These are phyloP conservation scores for Pherbina coryleti DNA, from an alignment of 2,888 invertebrate species.

Conservation along the genomic window DNA sequence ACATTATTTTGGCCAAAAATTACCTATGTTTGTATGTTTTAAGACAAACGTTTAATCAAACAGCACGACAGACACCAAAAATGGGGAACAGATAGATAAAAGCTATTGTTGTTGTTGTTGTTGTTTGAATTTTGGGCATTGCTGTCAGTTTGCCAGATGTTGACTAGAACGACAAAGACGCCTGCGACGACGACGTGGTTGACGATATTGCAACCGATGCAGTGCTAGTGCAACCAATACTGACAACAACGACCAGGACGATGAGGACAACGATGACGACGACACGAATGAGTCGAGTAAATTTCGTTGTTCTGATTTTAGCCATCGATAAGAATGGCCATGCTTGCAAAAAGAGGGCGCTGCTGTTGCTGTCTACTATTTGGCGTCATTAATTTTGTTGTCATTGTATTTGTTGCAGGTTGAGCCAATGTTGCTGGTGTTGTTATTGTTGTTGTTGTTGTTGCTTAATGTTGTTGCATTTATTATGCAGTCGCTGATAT, in stretches of 20 bases:
- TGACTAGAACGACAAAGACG: not conserved
- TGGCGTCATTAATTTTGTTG: constrained; percentile 24
- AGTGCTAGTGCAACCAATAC: not conserved
- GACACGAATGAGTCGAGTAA: not conserved
- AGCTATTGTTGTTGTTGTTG: not conserved
- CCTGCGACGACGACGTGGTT: not conserved
- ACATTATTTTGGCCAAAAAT: constrained; percentile 45
- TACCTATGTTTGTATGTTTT: constrained; percentile 11
- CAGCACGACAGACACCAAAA: constrained; percentile 26
- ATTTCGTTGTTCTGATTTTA: constrained; percentile 33
- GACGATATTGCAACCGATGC: not conserved
- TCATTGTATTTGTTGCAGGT: constrained; percentile 27
- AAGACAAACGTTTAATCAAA: constrained; percentile 34
- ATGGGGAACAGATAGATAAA: not conserved
- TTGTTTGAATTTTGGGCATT: constrained; percentile 36
- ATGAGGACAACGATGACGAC: not conserved
- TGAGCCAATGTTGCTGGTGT: not conserved
- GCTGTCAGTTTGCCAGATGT: not conserved
- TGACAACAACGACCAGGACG: not conserved
- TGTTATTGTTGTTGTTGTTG: not conserved
- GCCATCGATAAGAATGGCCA: constrained; percentile 35
- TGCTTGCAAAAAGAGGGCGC: constrained; percentile 2
- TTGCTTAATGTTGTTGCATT: constrained; percentile 29
- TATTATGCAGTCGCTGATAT: constrained; percentile 30
- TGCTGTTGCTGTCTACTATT: not conserved